phyloP scores from a whole-genome alignment of 2,797 vertebrate genomes.

The Synanceia verrucosa region DNA sequence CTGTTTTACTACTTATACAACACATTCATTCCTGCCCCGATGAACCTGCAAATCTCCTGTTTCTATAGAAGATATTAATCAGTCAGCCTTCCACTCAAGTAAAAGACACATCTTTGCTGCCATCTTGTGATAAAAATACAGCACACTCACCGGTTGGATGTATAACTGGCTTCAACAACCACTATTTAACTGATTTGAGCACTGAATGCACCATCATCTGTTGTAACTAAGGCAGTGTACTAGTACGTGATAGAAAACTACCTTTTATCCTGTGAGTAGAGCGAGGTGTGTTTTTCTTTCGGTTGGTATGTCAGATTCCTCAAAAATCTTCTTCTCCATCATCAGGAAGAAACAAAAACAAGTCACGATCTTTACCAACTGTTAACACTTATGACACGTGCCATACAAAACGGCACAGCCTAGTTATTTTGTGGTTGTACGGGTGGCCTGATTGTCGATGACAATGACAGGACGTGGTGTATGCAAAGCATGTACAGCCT shows the following conservation, averaged over 20 bases:
- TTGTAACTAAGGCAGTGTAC: no score
- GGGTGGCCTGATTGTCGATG: background rate
- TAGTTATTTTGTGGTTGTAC: background rate
- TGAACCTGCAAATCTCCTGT: no score
- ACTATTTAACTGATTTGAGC: background rate
- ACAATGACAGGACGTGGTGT: background rate
- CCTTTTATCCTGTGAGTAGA: background rate
- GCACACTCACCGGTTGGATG: background rate
- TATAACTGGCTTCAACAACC: background rate
- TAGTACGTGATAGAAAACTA: no score
- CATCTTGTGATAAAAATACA: slow-evolving; percentile 43
- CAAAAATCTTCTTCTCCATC: background rate
- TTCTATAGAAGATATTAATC: no score
- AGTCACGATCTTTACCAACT: background rate
- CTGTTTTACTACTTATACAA: background rate
- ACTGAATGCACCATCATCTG: background rate
- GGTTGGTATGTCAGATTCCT: background rate
- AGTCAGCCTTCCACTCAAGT: background rate
- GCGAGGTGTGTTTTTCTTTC: background rate
- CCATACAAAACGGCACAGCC: background rate
- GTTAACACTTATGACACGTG: background rate
- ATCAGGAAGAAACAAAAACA: background rate
- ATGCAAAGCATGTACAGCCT: background rate
- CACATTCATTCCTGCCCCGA: no score
- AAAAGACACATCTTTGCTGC: slow-evolving; percentile 22